Evolutionary conservation across 2,888 invertebrate species (phyloP).

Genomic region (Trachelus tabidus): DNA sequence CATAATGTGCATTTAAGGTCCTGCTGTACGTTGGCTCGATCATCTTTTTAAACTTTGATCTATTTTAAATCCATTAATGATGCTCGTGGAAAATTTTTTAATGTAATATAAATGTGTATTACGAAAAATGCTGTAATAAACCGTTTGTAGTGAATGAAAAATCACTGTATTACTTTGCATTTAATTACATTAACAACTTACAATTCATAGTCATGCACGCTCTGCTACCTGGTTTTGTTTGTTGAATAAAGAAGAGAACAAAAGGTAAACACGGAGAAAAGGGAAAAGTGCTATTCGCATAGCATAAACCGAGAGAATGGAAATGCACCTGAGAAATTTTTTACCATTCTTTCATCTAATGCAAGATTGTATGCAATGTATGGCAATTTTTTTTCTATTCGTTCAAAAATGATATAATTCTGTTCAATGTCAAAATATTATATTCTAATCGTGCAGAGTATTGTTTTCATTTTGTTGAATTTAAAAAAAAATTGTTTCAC

Average conservation of each 20-base stretch:
- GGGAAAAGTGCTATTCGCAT: neutral
- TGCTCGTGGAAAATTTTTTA: neutral
- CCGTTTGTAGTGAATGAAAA: neutral
- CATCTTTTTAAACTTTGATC: neutral
- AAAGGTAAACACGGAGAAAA: neutral
- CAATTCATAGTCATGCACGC: neutral
- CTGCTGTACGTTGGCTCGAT: neutral
- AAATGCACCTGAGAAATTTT: neutral
- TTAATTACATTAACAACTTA: conserved; percentile 5
- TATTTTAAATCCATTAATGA: neutral
- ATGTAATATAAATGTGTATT: neutral
- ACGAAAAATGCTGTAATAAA: neutral
- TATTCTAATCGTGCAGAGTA: neutral
- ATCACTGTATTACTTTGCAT: conserved; percentile 1
- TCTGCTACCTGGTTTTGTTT: neutral
- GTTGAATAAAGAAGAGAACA: neutral
- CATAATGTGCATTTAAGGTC: neutral
- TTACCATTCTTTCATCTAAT: neutral
- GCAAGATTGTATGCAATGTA: neutral
- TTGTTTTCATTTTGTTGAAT: neutral
- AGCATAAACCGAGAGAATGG: neutral
- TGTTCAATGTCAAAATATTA: neutral
- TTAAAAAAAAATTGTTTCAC: neutral
- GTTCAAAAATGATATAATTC: neutral
- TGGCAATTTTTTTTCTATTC: neutral